A percentile compares a stretch with the other conserved stretches of the same genome.
phyloP scores from a whole-genome alignment of 2,113 vertebrate genomes.

The Oncorhynchus kisutch region DNA sequence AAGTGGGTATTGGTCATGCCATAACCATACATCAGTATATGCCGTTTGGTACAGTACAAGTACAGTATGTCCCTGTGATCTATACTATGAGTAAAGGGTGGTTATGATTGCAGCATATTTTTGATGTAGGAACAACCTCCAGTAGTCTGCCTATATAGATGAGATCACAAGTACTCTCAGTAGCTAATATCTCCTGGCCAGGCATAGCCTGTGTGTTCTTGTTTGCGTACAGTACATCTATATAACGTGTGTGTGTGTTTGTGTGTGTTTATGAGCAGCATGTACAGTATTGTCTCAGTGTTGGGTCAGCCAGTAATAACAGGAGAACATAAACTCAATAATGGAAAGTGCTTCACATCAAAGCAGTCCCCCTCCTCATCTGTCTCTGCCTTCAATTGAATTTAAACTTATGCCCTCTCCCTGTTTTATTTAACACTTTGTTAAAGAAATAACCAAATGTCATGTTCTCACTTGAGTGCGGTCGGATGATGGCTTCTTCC shows the following conservation, averaged over 20 bases:
- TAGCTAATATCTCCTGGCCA: neutral
- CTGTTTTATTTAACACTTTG: conserved; percentile 35
- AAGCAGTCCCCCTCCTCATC: neutral
- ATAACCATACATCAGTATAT: conserved; percentile 33
- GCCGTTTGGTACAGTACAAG: neutral
- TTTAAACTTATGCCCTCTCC: neutral
- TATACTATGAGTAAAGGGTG: conserved; percentile 50
- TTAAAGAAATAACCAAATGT: neutral
- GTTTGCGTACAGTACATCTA: neutral
- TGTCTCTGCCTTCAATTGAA: conserved; percentile 2
- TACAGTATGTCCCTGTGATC: conserved; percentile 46
- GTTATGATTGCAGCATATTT: conserved; percentile 53
- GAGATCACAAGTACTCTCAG: neutral
- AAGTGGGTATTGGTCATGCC: conserved; percentile 43
- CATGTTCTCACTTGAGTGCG: neutral
- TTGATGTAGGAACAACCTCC: conserved; percentile 61
- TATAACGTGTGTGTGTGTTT: neutral
- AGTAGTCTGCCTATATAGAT: conserved; percentile 56
- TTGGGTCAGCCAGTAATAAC: conserved; percentile 27
- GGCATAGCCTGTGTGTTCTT: neutral
- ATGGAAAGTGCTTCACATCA: conserved; percentile 15
- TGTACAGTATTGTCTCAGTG: neutral
- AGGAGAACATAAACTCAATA: conserved; percentile 6
- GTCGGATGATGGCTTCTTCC: neutral
- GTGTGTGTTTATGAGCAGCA: neutral